These are phyloP conservation scores for Lobophora halterata DNA, from an alignment of 2,888 invertebrate species.

Conservation along the genomic window DNA sequence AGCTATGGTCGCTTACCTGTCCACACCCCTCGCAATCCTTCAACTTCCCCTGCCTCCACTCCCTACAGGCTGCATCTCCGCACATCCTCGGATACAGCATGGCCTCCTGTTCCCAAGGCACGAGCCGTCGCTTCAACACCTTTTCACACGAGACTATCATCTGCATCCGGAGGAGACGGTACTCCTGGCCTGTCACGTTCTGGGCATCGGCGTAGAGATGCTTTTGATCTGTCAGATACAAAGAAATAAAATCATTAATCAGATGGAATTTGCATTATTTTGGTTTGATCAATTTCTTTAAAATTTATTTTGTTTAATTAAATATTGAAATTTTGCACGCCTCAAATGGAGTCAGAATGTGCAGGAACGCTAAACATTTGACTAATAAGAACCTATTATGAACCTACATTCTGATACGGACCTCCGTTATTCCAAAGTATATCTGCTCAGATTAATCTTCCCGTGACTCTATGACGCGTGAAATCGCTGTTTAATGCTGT, in stretches of 20 bases:
- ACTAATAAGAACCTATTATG: no score
- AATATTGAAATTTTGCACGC: no score
- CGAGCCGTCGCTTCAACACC: slow-evolving; percentile 77
- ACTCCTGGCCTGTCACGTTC: slow-evolving; percentile 79
- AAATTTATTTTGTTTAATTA: no score
- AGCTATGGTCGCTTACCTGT: slow-evolving; percentile 71
- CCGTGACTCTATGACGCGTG: no score
- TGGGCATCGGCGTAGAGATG: slow-evolving; percentile 75
- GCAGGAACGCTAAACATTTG: no score
- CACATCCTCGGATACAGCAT: slow-evolving; percentile 85
- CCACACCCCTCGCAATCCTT: slow-evolving; percentile 80
- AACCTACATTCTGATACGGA: no score
- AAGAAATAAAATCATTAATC: background rate
- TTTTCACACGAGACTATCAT: slow-evolving; percentile 82
- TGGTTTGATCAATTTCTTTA: no score
- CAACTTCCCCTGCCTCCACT: slow-evolving; percentile 72
- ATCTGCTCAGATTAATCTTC: no score
- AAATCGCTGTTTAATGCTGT: no score
- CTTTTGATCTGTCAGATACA: slow-evolving; percentile 61
- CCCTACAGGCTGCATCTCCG: slow-evolving; percentile 74
- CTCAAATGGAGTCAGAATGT: no score
- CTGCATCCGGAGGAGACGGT: slow-evolving; percentile 82
- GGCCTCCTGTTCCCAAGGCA: slow-evolving; percentile 85
- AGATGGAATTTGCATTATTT: no score
- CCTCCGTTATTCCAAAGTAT: no score